Conservation (phyloP, 1,140 invertebrate genomes). For the Tetramorium parvispinum region DNA sequence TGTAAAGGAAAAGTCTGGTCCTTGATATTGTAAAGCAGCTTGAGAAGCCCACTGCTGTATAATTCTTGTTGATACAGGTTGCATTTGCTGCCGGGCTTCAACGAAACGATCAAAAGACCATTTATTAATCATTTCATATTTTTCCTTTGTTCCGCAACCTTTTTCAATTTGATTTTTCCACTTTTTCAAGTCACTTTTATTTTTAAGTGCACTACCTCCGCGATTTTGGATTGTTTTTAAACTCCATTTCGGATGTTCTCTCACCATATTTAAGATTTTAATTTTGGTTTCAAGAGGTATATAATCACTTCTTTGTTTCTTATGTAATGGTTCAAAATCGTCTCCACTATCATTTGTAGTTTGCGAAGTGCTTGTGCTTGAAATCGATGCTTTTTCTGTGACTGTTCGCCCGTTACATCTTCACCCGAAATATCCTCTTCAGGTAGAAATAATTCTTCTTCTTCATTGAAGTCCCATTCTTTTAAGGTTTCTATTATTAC, state of each 20-base stretch:
- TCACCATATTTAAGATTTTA: no score
- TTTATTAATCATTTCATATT: no score
- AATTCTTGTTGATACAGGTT: no score
- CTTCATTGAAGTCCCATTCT: neutral
- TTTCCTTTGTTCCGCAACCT: no score
- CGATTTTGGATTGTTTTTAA: no score
- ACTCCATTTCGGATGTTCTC: no score
- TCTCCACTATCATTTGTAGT: neutral
- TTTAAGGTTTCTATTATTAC: neutral
- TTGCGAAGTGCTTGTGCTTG: neutral
- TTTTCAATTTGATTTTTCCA: no score
- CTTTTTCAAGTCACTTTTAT: no score
- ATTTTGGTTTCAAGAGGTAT: no score
- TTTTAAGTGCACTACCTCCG: no score
- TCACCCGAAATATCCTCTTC: neutral
- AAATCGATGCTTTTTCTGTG: neutral
- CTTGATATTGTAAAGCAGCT: neutral
- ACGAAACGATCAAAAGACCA: no score
- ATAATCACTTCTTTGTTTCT: neutral
- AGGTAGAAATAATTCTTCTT: neutral
- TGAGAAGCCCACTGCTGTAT: constrained; percentile 13
- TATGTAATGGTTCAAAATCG: neutral
- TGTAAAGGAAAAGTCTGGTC: neutral
- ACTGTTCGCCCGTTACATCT: neutral
- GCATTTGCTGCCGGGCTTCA: no score